Conservation (phyloP, 2,797 vertebrate genomes). For the Pyrocephalus nanus region DNA sequence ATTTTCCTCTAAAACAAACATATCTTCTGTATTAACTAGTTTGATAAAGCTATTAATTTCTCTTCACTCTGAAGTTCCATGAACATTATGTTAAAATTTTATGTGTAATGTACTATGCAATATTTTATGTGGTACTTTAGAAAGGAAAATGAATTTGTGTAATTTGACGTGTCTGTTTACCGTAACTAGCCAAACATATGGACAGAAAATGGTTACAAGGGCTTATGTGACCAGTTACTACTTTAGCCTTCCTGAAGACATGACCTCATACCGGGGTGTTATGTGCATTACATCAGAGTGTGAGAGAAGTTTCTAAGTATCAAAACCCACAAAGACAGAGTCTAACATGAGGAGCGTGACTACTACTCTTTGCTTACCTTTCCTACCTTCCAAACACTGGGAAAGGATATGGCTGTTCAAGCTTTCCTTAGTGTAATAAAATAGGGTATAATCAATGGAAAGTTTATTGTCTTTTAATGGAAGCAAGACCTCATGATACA, state of each 20-base stretch:
- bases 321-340: background rate
- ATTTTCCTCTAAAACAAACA: background rate
- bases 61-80: background rate
- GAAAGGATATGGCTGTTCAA: background rate
- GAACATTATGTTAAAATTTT: background rate
- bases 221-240: background rate
- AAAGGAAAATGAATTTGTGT: background rate
- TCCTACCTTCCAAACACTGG: background rate
- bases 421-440: background rate
- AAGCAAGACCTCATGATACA: background rate
- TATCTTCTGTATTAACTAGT: background rate
- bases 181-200: background rate
- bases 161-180: background rate
- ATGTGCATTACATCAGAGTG: fast-evolving
- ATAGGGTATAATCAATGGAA: background rate
- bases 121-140: background rate
- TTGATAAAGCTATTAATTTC: background rate
- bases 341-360: background rate
- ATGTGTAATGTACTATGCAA: background rate
- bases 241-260: background rate
- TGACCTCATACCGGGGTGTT: background rate
- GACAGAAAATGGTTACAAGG: background rate
- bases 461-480: background rate
- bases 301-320: background rate
- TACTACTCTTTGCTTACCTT: background rate